A percentile compares a stretch with the other conserved stretches of the same genome.
Conservation (phyloP, 2,888 invertebrate species). For the Celastrina argiolus region DNA sequence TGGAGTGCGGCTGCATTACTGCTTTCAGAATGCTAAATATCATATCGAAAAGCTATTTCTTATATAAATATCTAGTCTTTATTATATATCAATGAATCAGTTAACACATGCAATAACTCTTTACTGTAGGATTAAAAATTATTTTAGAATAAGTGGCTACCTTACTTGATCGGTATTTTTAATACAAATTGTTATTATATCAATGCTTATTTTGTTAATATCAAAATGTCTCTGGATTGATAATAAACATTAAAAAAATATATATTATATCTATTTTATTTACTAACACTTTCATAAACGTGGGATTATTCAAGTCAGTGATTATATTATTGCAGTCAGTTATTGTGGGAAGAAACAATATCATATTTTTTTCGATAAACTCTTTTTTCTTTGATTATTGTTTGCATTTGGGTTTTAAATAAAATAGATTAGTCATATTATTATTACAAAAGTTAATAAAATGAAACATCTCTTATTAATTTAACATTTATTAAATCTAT, state of each 20-base stretch:
- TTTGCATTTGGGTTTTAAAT: no score
- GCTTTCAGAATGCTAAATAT: background rate
- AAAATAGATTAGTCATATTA: no score
- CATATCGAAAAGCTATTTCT: background rate
- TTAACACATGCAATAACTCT: constrained; percentile 22
- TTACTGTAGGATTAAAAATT: constrained; percentile 25
- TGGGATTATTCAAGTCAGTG: no score
- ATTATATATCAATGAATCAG: constrained; percentile 17
- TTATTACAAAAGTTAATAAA: no score
- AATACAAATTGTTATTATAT: constrained; percentile 35
- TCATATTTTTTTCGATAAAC: no score
- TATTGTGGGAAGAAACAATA: no score
- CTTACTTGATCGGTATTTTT: constrained; percentile 38
- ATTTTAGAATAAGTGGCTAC: constrained; percentile 38
- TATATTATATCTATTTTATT: constrained; percentile 24
- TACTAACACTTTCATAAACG: constrained; percentile 1
- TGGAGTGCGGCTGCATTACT: no score
- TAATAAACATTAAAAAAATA: constrained; percentile 33
- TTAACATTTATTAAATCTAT: constrained; percentile 37
- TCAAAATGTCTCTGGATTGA: constrained; percentile 32
- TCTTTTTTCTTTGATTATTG: no score
- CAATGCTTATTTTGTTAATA: constrained; percentile 35
- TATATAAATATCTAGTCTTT: constrained; percentile 11
- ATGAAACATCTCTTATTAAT: constrained; percentile 11
- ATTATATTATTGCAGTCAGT: no score